Evolutionary conservation across 2,797 vertebrate species (phyloP), one percentile per base, ranked within the genome.

Genomic region (Synanceia verrucosa): DNA sequence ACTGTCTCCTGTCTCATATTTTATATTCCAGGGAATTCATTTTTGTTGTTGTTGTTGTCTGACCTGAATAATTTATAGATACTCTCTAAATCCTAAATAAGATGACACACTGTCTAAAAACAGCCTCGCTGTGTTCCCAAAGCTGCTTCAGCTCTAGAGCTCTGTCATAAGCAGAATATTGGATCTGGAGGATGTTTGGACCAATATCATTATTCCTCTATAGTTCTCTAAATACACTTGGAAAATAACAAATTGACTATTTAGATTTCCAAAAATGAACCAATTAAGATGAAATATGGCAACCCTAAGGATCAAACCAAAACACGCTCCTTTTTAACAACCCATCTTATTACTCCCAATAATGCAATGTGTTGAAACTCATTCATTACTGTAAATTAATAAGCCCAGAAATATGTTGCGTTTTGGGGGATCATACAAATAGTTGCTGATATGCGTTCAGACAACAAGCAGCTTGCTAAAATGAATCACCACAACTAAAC

Each of bases 61-160:
- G 28, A 55, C 57, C 19, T 81, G 75, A 84, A 88, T 81, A 70
- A 82, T 84, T 76, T 52, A 82, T 70, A 44, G 41, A 37, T 1
- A 3, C 60, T 73, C 48, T 29, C 48, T 51, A 33, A 71, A 60
- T 74, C 76, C 62, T 62, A 21, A n/a, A n/a, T n/a, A 77, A 36
- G 72, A 65, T 39, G 61, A 68, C 26, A 65, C 44, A 41, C 10
- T 61, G 62, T 64, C 67, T 73, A 53, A 76, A 79, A 58, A 55
- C 52, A 65, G 67, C 57, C 19, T 56, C 44, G 43, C 34, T 65
- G 5, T 9, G 14, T 26, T 26, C 18, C 19, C 9, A 61, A 28
- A 65, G 33, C 21, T 44, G 10, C 36, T 61, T 6, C 9, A 19
- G 33, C 47, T 51, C 14, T 12, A 24, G 44, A 60, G 46, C 24